Evolutionary conservation across 2,797 vertebrate species (phyloP).

Genomic region (Phataginus tricuspis): DNA sequence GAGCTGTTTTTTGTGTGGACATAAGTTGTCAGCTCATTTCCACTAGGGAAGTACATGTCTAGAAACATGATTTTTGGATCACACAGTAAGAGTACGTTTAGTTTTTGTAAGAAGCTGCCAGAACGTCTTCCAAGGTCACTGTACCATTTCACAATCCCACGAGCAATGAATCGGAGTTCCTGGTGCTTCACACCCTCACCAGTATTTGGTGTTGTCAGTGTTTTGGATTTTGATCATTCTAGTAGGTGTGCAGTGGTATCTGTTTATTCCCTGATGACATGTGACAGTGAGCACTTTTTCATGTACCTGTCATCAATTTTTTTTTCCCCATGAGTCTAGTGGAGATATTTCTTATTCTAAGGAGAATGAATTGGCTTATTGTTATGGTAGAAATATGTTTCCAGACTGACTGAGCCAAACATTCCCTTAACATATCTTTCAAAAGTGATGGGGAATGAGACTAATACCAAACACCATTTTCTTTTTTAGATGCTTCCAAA

Average conservation of each 20-base stretch:
- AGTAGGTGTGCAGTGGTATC: too few relatives aligned
- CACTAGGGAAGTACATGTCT: not conserved
- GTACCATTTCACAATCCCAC: not conserved
- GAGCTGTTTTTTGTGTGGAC: not conserved
- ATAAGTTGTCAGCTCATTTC: not conserved
- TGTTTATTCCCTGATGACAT: not conserved
- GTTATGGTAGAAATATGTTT: not conserved
- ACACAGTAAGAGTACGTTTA: not conserved
- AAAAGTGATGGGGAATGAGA: not conserved
- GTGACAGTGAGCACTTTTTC: not conserved
- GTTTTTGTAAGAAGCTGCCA: not conserved
- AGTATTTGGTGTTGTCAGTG: not conserved
- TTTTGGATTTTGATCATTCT: too few relatives aligned
- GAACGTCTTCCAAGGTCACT: not conserved
- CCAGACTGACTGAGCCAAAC: not conserved
- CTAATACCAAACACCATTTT: not conserved
- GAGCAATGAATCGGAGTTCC: accelerated
- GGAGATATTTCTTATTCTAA: conserved; percentile 17
- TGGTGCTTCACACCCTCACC: not conserved
- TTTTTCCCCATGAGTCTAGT: not conserved
- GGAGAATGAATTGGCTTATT: not conserved
- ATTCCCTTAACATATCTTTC: conserved; percentile 2
- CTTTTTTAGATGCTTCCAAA: not conserved
- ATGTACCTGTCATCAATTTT: not conserved
- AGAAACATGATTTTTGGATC: not conserved